These are phyloP conservation scores for Motacilla tschutschensis DNA, from an alignment of 2,113 vertebrate species.

Conservation along the genomic window DNA sequence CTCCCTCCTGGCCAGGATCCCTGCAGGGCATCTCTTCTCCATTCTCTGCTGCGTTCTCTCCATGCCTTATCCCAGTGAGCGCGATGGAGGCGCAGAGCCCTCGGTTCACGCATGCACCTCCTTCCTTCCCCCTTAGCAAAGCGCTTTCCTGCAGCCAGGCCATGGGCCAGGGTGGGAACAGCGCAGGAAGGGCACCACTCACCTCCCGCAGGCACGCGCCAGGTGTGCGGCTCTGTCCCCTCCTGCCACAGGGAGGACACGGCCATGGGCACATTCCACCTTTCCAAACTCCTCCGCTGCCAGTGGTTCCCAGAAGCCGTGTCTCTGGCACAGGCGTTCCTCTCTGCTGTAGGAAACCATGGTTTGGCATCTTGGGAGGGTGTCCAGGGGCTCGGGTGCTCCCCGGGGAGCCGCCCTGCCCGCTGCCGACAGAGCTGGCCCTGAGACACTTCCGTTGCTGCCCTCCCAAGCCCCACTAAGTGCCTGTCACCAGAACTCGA, in stretches of 20 bases:
- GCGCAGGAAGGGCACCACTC: not conserved
- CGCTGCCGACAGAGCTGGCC: not conserved
- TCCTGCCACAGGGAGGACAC: not conserved
- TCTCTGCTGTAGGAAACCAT: conserved; percentile 20
- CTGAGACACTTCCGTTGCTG: conserved; percentile 13
- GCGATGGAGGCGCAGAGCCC: not conserved
- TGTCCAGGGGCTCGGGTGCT: not conserved
- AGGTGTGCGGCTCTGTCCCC: not conserved
- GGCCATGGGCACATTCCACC: not conserved
- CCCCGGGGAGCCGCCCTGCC: rapidly evolving
- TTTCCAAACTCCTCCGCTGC: not conserved
- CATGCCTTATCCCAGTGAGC: not conserved
- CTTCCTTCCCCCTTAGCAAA: not conserved
- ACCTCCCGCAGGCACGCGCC: rapidly evolving
- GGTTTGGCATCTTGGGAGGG: conserved; percentile 14
- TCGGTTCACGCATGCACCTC: rapidly evolving
- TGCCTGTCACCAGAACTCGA: conserved; percentile 66
- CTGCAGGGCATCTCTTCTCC: not conserved
- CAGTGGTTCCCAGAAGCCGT: not conserved
- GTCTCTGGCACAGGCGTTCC: not conserved
- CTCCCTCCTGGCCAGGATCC: not conserved
- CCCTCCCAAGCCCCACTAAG: conserved; percentile 65
- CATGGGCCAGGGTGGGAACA: rapidly evolving
- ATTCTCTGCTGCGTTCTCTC: not conserved
- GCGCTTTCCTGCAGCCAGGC: not conserved